Evolutionary conservation across 2,797 vertebrate species (phyloP), one percentile per base, ranked within the genome.

Genomic region (Catostomus latipinnis): DNA sequence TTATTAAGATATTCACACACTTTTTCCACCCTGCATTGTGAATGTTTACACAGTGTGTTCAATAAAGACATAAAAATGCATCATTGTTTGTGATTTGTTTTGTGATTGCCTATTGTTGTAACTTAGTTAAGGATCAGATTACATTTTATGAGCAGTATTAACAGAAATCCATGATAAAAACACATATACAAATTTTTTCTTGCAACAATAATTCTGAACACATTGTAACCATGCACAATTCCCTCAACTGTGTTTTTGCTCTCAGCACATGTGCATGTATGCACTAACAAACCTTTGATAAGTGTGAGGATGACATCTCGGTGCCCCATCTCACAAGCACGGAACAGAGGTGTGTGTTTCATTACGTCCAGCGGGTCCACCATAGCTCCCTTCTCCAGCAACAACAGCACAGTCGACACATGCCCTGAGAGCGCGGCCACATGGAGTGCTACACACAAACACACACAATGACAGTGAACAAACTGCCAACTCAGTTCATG

Each of bases 241-340:
- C 34, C 34, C 34, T 34, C 34, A 34, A 34, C 34, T 34, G 34
- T 34, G 34, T 34, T 34, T 10, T 6, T 54, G n/a, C 43, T 67
- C 54, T 13, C 16, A 75, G 48, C 48, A 16, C 10, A 48, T 14
- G n/a, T 53, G 8, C 11, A 71, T 7, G 34, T 16, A 54, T 71
- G 71, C 12, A 8, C 10, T 74, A 8, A 60, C 43, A 58, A 81
- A 97, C 98, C 98, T 96, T 97, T 94, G 85, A 99, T 98, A 80
- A 99, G 96, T 0, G 97, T 97, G 84, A 98, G 96, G 88, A 99
- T 99, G 82, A 99, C 96, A 63, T 99, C 97, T 84, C 95, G 95
- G 92, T 99, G 97, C 68, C 98, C 98, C 98, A 99, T 99, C 89
- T 99, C 98, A 60, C 98, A 99, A 82, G 98, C 98, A 12, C 98